These are phyloP conservation scores for Phaethon lepturus DNA, from an alignment of 2,113 vertebrate species.

Conservation along the genomic window DNA sequence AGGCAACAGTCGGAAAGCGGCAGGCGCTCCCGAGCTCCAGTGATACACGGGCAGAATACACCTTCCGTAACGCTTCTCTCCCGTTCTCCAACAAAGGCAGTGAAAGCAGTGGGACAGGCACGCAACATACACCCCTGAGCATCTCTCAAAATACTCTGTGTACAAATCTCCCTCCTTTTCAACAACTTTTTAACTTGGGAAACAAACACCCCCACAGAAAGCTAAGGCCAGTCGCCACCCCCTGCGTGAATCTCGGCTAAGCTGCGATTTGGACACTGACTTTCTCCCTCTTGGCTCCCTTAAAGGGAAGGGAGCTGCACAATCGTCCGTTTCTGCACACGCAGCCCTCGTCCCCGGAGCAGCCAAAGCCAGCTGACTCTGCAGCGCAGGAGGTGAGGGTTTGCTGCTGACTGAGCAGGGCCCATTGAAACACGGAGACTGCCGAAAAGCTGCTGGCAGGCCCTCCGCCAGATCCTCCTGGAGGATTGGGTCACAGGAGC, in stretches of 20 bases:
- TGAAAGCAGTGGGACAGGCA: not conserved
- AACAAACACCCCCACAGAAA: not conserved
- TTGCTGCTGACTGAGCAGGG: conserved; percentile 63
- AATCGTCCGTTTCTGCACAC: conserved; percentile 53
- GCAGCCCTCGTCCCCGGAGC: conserved; percentile 33
- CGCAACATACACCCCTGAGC: not conserved
- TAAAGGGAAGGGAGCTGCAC: conserved; percentile 1
- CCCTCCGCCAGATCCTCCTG: not conserved
- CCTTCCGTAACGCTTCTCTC: not conserved
- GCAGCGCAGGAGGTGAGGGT: not conserved
- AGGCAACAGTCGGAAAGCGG: not conserved
- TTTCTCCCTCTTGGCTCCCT: not conserved
- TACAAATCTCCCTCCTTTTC: not conserved
- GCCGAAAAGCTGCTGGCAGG: not conserved
- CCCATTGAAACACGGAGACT: not conserved
- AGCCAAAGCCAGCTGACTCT: conserved; percentile 3
- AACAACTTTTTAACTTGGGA: not conserved
- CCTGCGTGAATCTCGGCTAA: not conserved
- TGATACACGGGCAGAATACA: not conserved
- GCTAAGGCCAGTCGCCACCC: not conserved
- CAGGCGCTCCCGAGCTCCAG: not conserved
- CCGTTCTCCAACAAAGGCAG: not conserved
- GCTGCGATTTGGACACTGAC: not conserved
- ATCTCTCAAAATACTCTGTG: not conserved
- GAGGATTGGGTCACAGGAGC: not conserved